Base-by-base conservation (phyloP, 2,888 invertebrate species). In the Mythimna loreyi region DNA sequence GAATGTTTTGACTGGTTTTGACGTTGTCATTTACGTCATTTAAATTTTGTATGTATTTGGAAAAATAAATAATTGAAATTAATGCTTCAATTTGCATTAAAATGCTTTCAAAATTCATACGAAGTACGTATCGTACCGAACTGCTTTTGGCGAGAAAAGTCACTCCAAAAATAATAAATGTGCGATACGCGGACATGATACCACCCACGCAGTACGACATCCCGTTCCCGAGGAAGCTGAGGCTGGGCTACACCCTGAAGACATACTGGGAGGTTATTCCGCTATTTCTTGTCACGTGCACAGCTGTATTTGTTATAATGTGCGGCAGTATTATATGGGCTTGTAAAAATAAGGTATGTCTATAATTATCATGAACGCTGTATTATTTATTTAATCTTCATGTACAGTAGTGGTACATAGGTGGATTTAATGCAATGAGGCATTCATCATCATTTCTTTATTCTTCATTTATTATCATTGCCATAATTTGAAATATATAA, bases 261-360 rank as follows among this genome's bases (percentile, higher is more conserved):
- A 85, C 79, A 2, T 89, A 93, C 77, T 95, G 93, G 93, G 95
- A 95, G 81, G 89, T 84, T 0, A 91, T 92, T 23, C 95, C 95
- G 0, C 72, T 95, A 40, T 86, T 94, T 53, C 0, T 89, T 0
- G 64, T 79, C 1, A 92, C 92, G 0, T 67, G 60, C 11, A 30
- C 88, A 5, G 77, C 88, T 0, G 40, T 40, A 16, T 8, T 93
- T 0, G 0, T 33, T 0, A 0, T 92, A 0, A 6, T 90, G 76
- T 43, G 86, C 3, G 16, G 52, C 0, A 58, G 89, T 3, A 86
- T 92, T n/a, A 49, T 83, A 2, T 93, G 88, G 89, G 84, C 91
- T 1, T 76, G 75, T 65, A 86, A 71, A 36, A 87, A 92, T 76
- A 95, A 94, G 91, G 94, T 93, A 78, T 60, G 80, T 78, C n/a